Evolutionary conservation across 2,888 invertebrate species (phyloP).

Genomic region (Apotomis turbidana): DNA sequence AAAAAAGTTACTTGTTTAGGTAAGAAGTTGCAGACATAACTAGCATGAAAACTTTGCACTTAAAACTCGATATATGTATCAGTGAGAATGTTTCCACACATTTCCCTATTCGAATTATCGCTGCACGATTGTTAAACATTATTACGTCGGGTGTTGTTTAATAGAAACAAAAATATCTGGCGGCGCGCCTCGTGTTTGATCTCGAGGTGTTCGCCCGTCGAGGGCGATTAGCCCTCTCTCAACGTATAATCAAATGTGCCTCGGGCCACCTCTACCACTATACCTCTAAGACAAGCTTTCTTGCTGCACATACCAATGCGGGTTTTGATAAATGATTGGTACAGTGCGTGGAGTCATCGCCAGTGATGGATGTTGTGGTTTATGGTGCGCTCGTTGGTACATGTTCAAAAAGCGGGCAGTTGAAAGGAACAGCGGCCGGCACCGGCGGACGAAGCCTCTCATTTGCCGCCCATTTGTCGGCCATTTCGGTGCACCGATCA

Average conservation of each 20-base stretch:
- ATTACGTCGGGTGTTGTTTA: slow-evolving; percentile 85
- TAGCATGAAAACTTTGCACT: background rate
- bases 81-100: slow-evolving; percentile 52
- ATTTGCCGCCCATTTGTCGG: slow-evolving; percentile 84
- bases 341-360: slow-evolving; percentile 7
- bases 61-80: background rate
- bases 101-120: slow-evolving; percentile 76
- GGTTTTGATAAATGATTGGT: slow-evolving; percentile 19
- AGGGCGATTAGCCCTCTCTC: slow-evolving; percentile 83
- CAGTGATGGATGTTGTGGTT: slow-evolving; percentile 46
- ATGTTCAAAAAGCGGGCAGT: slow-evolving; percentile 65
- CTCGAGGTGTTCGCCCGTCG: slow-evolving; percentile 84
- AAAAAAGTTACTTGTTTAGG: no score
- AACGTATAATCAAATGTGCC: slow-evolving; percentile 84
- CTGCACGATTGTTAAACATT: slow-evolving; percentile 85
- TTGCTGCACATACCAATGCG: slow-evolving; percentile 54
- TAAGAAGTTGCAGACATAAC: no score
- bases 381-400: slow-evolving; percentile 40
- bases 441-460: slow-evolving; percentile 81
- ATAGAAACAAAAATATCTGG: slow-evolving; percentile 85
- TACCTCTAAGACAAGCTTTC: slow-evolving; percentile 46
- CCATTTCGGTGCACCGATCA: slow-evolving; percentile 83
- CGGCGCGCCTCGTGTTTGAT: slow-evolving; percentile 84
- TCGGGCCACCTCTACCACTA: slow-evolving; percentile 66
- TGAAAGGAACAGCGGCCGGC: slow-evolving; percentile 70